Evolutionary conservation across 92 coral and sea anemone genomes (phyloP), one percentile per base, ranked within the genome.

Genomic region (Ricordea florida): DNA sequence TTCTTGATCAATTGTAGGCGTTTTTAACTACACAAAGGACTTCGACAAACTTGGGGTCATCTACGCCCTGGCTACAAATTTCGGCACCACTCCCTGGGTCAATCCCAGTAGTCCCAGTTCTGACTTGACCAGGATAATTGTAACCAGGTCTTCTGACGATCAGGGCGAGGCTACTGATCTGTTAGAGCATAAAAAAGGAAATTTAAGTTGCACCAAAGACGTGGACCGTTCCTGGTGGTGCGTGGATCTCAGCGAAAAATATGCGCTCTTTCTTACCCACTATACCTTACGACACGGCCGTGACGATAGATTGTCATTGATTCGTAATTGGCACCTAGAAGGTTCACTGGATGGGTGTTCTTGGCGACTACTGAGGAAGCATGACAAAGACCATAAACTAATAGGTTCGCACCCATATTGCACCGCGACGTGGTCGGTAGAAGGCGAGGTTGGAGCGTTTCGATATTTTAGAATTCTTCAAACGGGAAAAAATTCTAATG

Each of bases 31-130:
- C 71, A 90, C 62, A 32, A 90, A 83, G 33, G 97, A 90, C 18
- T 90, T 90, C 55, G 97, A 90, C 42, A 88, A 85, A 15, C 85
- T 78, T 44, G 97, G 97, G 1, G 83, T 87, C 59, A 65, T 90
- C 74, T 83, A 90, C 70, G 79, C 85, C 9, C 45, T 90, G 34
- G 93, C 87, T 27, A 83, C 93, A 2, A 87, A 82, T 48, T 90
- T 87, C 44, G 79, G 88, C 45, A 80, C 81, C 18, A 64, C 77
- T 3, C 57, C 86, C 3, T 87, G 88, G 71, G 79, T 79, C 11
- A 90, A 87, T 32, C 96, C 96, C 1, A 71, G 76, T 2, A 62
- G 79, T 40, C 65, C 68, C 16, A 80, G 67, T 4, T 32, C 68
- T 25, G 44, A 81, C 5, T 63, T 62, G 16, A 45, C 72, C 23